Conservation (phyloP, 2,113 vertebrate species). For the Piprites chloris region DNA sequence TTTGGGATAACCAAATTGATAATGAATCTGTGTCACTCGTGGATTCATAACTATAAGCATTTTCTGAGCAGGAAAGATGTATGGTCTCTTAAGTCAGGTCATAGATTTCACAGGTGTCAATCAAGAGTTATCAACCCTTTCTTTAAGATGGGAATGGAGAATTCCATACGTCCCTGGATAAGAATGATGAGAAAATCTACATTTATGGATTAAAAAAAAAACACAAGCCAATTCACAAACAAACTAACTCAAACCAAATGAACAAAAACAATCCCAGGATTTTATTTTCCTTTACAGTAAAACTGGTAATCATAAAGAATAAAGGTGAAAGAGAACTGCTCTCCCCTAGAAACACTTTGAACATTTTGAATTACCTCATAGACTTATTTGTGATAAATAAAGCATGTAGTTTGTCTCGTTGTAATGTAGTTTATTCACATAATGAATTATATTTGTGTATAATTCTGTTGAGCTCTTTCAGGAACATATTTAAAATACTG, state of each 20-base stretch:
- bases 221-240: background rate
- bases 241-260: background rate
- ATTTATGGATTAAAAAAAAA: background rate
- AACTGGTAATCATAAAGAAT: background rate
- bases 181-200: background rate
- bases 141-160: background rate
- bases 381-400: background rate
- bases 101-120: background rate
- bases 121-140: background rate
- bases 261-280: background rate
- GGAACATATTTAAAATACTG: background rate
- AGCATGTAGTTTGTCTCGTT: background rate
- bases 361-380: background rate
- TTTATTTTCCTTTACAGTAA: background rate
- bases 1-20: background rate
- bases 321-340: background rate
- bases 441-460: background rate
- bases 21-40: background rate
- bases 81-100: background rate
- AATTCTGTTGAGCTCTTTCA: background rate
- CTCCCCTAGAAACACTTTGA: background rate
- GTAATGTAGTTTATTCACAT: background rate
- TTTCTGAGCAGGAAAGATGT: background rate
- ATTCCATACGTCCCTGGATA: background rate
- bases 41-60: background rate